Base-by-base conservation (phyloP, 2,888 invertebrate genomes). In the Yponomeuta sedellus region DNA sequence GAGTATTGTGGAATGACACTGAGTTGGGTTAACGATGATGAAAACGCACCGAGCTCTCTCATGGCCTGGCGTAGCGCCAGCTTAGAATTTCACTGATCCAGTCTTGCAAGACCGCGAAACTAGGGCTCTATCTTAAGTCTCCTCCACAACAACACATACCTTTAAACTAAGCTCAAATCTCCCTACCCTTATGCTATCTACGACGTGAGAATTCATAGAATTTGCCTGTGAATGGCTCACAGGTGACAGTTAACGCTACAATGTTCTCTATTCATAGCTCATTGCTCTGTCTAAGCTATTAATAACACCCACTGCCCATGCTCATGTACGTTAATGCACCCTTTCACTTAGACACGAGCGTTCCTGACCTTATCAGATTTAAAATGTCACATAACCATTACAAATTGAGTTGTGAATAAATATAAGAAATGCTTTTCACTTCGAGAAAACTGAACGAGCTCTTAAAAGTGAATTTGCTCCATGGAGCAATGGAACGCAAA, bases 1-100 rank as follows among this genome's bases (percentile, higher is more conserved):
- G 22, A 22, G 59, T 1, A 25, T 25, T 25, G 59, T 59, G 22
- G 20, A 59, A 25, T 59, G 59, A 59, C 59, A 59, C 59, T 25
- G 59, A 20, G 22, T 59, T 25, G 25, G 61, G 66, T 66, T 66
- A 62, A 22, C 64, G 44, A 61, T 67, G 66, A 66, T 57, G 65
- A 67, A 52, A 64, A 70, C 69, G 68, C 66, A 52, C 56, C 57
- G 64, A 67, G 57, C 65, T 40, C 20, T 40, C 19, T 0, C 16
- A 39, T 5, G 62, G 22, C 64, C 73, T 85, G 85, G 83, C 83
- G 67, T 61, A 1, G 44, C 68, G 84, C 84, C 85, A 85, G 72
- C 70, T 72, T 70, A 73, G 74, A 77, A 75, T 75, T 74, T 66
- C 67, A 68, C 64, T 67, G 73, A 72, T 71, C 71, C 61, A 28